Evolutionary conservation across 2,797 vertebrate species (phyloP).

Genomic region (Arnoldichthys spilopterus): DNA sequence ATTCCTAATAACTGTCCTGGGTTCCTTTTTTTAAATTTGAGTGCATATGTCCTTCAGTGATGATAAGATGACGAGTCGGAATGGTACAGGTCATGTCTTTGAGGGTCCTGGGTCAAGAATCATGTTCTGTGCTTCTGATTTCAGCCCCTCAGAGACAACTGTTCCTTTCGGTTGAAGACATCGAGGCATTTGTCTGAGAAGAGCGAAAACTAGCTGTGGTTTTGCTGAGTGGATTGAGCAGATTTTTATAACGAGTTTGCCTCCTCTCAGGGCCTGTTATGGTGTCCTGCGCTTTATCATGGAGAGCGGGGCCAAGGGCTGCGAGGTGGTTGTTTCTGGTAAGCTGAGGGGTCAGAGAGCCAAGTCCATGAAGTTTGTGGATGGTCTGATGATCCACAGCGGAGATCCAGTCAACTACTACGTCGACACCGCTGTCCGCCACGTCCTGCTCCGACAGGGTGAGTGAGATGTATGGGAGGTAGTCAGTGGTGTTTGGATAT

Average conservation of each 20-base stretch:
- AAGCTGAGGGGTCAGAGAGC: constrained; percentile 96
- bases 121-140: constrained; percentile 61
- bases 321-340: constrained; percentile 95
- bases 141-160: constrained; percentile 42
- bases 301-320: constrained; percentile 97
- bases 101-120: constrained; percentile 13
- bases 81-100: constrained; percentile 43
- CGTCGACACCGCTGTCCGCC: constrained; percentile 94
- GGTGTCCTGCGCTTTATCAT: constrained; percentile 98
- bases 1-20: too few relatives aligned
- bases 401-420: constrained; percentile 99
- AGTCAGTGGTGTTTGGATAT: too few relatives aligned
- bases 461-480: constrained; percentile 60
- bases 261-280: constrained; percentile 86
- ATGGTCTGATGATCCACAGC: constrained; percentile 98
- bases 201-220: constrained; percentile 20
- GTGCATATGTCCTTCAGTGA: constrained; percentile 75
- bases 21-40: not conserved
- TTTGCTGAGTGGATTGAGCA: not conserved
- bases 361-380: constrained; percentile 99
- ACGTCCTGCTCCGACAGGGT: constrained; percentile 96
- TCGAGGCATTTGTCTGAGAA: constrained; percentile 77
- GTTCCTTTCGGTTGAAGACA: constrained; percentile 61
- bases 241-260: not conserved
- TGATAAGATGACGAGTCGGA: constrained; percentile 86